Evolutionary conservation across 2,113 vertebrate genomes (phyloP).

Genomic region (Amblyornis subalaris): DNA sequence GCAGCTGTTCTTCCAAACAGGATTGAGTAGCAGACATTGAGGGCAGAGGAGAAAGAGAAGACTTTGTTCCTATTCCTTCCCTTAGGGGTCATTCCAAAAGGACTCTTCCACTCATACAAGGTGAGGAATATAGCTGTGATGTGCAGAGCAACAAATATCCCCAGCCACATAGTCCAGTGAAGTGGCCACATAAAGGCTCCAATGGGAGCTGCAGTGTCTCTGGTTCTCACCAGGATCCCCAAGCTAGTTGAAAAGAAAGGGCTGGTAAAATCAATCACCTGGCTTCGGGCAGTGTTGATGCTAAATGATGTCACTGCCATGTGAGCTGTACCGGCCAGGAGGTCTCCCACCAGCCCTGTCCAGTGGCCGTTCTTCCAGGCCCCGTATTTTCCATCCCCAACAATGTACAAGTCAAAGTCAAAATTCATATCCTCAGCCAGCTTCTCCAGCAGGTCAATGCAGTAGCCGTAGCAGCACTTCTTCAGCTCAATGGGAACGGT

Average conservation of each 20-base stretch:
- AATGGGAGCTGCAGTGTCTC: conserved; percentile 82
- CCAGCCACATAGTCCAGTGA: conserved; percentile 87
- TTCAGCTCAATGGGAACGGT: conserved; percentile 75
- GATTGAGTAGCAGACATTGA: conserved; percentile 83
- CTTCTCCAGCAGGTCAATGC: conserved; percentile 82
- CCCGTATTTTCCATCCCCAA: conserved; percentile 83
- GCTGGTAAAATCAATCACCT: conserved; percentile 84
- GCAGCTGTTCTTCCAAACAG: conserved; percentile 84
- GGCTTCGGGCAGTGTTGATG: conserved; percentile 83
- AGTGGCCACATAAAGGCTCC: conserved; percentile 88
- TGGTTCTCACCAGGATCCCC: conserved; percentile 82
- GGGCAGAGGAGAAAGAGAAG: conserved; percentile 83
- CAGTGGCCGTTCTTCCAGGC: conserved; percentile 82
- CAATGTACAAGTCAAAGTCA: conserved; percentile 83
- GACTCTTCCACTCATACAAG: conserved; percentile 85
- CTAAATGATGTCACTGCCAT: conserved; percentile 85
- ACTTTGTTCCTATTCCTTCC: conserved; percentile 81
- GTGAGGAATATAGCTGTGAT: conserved; percentile 84
- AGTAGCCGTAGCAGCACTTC: conserved; percentile 85
- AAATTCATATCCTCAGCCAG: conserved; percentile 84
- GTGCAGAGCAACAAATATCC: conserved; percentile 83
- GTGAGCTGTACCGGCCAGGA: conserved; percentile 78
- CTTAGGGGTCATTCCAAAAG: conserved; percentile 83
- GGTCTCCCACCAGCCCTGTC: conserved; percentile 83
- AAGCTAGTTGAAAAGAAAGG: conserved; percentile 85